Percentiles rank a stretch among this genome's conserved stretches.
Evolutionary conservation across 2,797 vertebrate genomes (phyloP).

Genomic region (Neoniphon sammara): DNA sequence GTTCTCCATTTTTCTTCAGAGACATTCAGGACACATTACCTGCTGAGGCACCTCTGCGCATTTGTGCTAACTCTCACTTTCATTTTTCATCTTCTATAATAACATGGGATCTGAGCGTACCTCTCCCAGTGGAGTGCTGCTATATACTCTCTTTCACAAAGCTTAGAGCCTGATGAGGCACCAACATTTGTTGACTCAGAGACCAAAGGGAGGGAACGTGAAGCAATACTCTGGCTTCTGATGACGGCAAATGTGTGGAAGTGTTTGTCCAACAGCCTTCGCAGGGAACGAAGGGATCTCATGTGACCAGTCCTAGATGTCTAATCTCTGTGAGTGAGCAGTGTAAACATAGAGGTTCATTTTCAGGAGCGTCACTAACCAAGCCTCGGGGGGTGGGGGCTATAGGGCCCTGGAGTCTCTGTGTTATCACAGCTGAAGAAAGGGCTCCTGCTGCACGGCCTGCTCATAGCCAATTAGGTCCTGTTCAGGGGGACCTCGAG

Average conservation of each 20-base stretch:
- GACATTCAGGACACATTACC: background rate
- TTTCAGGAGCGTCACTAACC: slow-evolving; percentile 60
- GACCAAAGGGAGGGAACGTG: slow-evolving; percentile 50
- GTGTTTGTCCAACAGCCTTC: slow-evolving; percentile 72
- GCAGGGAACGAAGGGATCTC: slow-evolving; percentile 62
- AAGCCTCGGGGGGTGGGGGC: slow-evolving; percentile 47
- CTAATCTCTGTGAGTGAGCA: slow-evolving; percentile 73
- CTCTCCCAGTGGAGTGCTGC: slow-evolving; percentile 43
- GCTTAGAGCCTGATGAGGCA: slow-evolving; percentile 41
- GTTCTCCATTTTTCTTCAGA: background rate
- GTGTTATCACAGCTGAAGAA: slow-evolving; percentile 58
- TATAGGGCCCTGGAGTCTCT: slow-evolving; percentile 54
- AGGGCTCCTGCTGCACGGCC: slow-evolving; percentile 45
- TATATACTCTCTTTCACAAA: slow-evolving; percentile 37
- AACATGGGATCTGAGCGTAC: slow-evolving; percentile 22
- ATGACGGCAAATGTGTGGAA: slow-evolving; percentile 56
- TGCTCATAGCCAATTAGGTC: slow-evolving; percentile 74
- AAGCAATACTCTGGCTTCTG: slow-evolving; percentile 40
- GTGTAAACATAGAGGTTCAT: slow-evolving; percentile 73
- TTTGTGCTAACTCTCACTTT: slow-evolving; percentile 8
- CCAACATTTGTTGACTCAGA: slow-evolving; percentile 46
- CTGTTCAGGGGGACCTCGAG: slow-evolving; percentile 67
- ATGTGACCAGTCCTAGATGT: slow-evolving; percentile 55
- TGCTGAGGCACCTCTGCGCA: background rate
- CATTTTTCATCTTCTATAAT: slow-evolving; percentile 26